Base-by-base conservation (phyloP, 2,797 vertebrate genomes). In the Anguilla obscura region DNA sequence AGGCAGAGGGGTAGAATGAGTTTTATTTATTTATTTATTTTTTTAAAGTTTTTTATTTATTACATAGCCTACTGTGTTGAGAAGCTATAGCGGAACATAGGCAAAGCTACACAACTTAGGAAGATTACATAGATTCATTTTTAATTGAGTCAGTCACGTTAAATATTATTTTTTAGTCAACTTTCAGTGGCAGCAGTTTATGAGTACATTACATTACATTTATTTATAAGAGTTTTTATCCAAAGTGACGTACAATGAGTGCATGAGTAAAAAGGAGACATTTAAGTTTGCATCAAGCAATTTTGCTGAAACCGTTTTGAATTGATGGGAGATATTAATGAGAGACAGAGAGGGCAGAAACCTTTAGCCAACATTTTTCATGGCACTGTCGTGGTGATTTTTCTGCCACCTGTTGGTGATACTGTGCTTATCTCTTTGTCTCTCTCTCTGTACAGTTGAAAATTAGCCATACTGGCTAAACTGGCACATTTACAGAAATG, bases 301-400 rank as follows among this genome's bases (percentile, higher is more conserved):
- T 71, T 71, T 27, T 33, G 10, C 27, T 71, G n/a, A 30, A 33
- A 71, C 27, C 9, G n/a, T 71, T 71, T 71, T 71, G 27, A 27
- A 71, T 71, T 30, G 27, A 9, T 69, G 27, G n/a, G 6, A 58
- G 10, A 58, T 16, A 63, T 63, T 27, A 27, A 2, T 30, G n/a
- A 27, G n/a, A 27, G 63, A 66, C 8, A 87, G 91, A 90, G 86
- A 85, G 89, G 30, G 86, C 18, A 12, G 69, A 12, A 12, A 2
- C 30, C 27, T 71, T 71, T 71, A 9, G 69, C 69, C n/a, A 71
- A 69, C 63, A 69, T 7, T 69, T 71, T 33, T 71, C 10, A 71
- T n/a, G 50, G 10, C 50, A 52, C 10, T 52, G 50, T 52, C 10
- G 9, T 52, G 50, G 50, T 52, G 50, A 52, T 12, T 52, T 52